Evolutionary conservation across 2,797 vertebrate genomes (phyloP).

Genomic region (Thamnophis elegans): DNA sequence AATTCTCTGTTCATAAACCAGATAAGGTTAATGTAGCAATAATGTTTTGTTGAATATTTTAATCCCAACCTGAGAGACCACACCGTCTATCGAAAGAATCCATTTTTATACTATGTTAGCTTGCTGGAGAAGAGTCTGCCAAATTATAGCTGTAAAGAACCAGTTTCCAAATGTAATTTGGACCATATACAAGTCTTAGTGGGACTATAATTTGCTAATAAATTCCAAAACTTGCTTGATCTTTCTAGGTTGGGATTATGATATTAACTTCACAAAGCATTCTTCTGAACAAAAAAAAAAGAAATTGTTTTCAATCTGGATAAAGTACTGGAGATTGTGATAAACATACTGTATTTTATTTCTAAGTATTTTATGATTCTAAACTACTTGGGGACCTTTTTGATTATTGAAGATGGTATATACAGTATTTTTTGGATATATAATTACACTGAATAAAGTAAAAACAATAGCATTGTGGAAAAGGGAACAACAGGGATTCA

Average conservation of each 20-base stretch:
- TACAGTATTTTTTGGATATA: not conserved
- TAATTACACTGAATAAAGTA: not conserved
- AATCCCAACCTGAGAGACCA: slow-evolving; percentile 24
- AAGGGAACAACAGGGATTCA: not conserved
- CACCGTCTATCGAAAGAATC: slow-evolving; percentile 8
- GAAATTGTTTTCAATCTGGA: not conserved
- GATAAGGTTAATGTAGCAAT: slow-evolving; percentile 18
- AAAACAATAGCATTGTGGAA: not conserved
- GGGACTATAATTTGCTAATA: not conserved
- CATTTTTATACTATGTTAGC: slow-evolving; percentile 33
- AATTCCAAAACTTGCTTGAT: slow-evolving; percentile 11
- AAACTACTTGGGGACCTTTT: not conserved
- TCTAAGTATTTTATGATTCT: not conserved
- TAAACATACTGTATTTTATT: not conserved
- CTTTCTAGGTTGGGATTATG: slow-evolving; percentile 28
- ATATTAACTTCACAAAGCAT: not conserved
- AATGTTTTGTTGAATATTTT: slow-evolving; percentile 21
- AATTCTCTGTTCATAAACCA: slow-evolving; percentile 27
- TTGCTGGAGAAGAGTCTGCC: not conserved
- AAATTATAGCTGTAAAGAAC: slow-evolving; percentile 12
- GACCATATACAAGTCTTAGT: slow-evolving; percentile 1
- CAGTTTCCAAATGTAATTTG: not conserved
- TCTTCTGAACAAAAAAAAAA: not conserved
- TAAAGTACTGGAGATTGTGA: not conserved
- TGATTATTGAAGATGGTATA: not conserved